phyloP scores from a whole-genome alignment of 2,888 invertebrate genomes.

The Rhogogaster chlorosoma region DNA sequence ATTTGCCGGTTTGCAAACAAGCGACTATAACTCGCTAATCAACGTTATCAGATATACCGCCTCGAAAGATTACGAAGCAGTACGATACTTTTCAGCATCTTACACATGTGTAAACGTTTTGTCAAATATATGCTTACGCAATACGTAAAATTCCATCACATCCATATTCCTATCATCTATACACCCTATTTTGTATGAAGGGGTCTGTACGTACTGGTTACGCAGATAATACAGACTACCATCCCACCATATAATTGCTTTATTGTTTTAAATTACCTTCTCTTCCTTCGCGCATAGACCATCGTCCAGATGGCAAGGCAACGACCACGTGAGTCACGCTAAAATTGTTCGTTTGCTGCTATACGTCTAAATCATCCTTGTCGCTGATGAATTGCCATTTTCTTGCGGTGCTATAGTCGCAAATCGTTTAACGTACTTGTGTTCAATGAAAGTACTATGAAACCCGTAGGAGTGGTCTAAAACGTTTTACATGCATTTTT shows the following conservation, averaged over 20 bases:
- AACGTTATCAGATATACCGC: slow-evolving; percentile 4
- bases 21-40: neutral
- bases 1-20: neutral
- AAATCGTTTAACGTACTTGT: neutral
- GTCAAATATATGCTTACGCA: neutral
- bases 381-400: slow-evolving; percentile 13
- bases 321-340: slow-evolving; percentile 40
- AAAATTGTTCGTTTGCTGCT: slow-evolving; percentile 35
- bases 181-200: neutral
- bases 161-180: neutral
- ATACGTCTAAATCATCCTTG: slow-evolving; percentile 17
- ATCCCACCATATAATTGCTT: slow-evolving; percentile 28
- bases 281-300: slow-evolving; percentile 20
- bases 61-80: neutral
- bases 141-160: neutral
- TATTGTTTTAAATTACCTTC: slow-evolving; percentile 47
- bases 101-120: neutral
- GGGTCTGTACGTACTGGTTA: neutral
- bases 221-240: neutral
- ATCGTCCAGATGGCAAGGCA: slow-evolving; percentile 2
- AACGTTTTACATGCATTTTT: neutral
- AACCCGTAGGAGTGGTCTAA: neutral
- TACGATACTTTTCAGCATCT: neutral
- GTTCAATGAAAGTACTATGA: neutral
- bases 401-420: neutral